A percentile compares a stretch with the other conserved stretches of the same genome.
Conservation (phyloP, 2,113 vertebrate genomes). For the Camelus dromedarius region DNA sequence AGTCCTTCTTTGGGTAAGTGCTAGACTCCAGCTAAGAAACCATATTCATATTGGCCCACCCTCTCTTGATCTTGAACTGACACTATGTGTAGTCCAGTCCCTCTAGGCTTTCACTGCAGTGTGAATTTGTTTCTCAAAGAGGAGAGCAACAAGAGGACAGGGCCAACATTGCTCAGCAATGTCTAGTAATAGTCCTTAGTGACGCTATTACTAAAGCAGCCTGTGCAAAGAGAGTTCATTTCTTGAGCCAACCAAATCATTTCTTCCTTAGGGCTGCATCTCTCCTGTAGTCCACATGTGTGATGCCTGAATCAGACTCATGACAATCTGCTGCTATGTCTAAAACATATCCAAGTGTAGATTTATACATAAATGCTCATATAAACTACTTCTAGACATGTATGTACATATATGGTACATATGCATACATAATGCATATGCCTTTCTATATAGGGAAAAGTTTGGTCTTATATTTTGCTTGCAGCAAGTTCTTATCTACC, state of each 20-base stretch:
- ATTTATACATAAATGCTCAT: neutral
- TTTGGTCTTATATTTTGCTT: conserved; percentile 61
- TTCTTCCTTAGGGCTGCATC: neutral
- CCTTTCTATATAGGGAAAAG: neutral
- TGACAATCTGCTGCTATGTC: neutral
- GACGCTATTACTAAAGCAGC: neutral
- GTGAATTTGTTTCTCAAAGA: neutral
- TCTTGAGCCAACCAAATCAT: conserved; percentile 1
- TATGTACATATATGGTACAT: neutral
- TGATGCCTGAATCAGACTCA: neutral
- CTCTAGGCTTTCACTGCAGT: neutral
- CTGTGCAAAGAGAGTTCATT: neutral
- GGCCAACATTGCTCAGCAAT: neutral
- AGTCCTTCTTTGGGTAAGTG: neutral
- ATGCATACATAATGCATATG: neutral
- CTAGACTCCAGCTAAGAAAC: neutral
- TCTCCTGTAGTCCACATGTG: neutral
- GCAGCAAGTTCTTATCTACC: conserved; percentile 71
- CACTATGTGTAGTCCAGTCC: neutral
- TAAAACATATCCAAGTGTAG: neutral
- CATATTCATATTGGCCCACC: neutral
- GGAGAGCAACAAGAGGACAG: neutral
- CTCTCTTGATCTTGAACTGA: neutral
- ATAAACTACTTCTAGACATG: conserved; percentile 8
- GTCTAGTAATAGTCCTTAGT: neutral